Base-by-base conservation (phyloP, 2,113 vertebrate genomes). In the Rallus limicola region DNA sequence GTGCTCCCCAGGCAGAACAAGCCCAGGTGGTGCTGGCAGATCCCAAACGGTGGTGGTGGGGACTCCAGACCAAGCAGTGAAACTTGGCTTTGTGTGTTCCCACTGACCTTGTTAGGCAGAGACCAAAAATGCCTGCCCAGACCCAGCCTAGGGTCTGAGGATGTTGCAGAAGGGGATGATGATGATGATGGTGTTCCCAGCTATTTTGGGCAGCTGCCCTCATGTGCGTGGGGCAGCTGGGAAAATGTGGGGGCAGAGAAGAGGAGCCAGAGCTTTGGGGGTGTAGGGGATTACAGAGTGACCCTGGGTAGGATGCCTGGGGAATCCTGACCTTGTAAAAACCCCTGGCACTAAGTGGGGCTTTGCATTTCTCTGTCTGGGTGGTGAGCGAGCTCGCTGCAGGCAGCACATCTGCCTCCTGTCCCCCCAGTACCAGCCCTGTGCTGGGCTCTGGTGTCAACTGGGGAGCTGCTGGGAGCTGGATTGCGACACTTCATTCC, bases 371-470 rank as follows among this genome's bases (percentile, higher is more conserved):
- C 56, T 16, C 46, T 11, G 0, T 20, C 8, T 6, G 60, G 52
- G 9, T n/a, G 28, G n/a, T 1, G 11, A 46, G 65, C 5, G 0
- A 90, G 52, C 31, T 76, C 17, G 0, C 9, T 2, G 0, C 68
- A 6, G 72, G 42, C 19, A 29, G 63, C 18, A 2, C 1, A 0
- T 16, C 79, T 13, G 21, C 31, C 25, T 40, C 38, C 4, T 0
- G 0, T 16, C 17, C 18, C 16, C 31, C 67, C 13, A 2, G 79
- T 13, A 13, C n/a, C 68, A 25, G 33, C 36, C 17, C 0, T 0
- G 60, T 7, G 15, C 68, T 28, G 81, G 53, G 69, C 10, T 44
- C 2, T 0, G 84, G 36, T 46, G 56, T 33, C 29, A 46, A 4
- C 44, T 38, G 38, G 56, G 62, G 56, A 50, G 36, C 42, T 86